A percentile compares a stretch with the other conserved stretches of the same genome.
These are phyloP conservation scores for Melozone crissalis DNA, from an alignment of 2,113 vertebrate genomes.

Conservation along the genomic window DNA sequence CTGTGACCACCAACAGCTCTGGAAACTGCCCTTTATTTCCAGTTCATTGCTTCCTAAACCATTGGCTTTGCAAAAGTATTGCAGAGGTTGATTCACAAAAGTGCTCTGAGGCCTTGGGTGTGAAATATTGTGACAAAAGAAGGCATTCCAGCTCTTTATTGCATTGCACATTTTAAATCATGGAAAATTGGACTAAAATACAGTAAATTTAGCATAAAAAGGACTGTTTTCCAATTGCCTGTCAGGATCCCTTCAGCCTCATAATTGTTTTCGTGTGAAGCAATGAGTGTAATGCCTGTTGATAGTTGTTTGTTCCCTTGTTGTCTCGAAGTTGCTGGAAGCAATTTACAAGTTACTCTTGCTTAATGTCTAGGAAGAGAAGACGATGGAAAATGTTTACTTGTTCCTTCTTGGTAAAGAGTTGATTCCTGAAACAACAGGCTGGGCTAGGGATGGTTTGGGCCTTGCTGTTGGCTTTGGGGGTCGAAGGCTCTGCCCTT, in stretches of 20 bases:
- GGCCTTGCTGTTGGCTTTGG: neutral
- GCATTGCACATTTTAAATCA: constrained; percentile 45
- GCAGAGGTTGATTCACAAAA: constrained; percentile 34
- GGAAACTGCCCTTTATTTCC: neutral
- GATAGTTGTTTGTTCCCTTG: constrained; percentile 61
- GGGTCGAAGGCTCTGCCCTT: neutral
- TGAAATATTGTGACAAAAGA: constrained; percentile 35
- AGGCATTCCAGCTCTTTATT: constrained; percentile 31
- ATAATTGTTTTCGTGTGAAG: constrained; percentile 50
- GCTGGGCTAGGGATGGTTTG: neutral
- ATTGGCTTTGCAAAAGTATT: neutral
- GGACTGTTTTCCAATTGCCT: constrained; percentile 37
- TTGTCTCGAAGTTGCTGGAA: constrained; percentile 53
- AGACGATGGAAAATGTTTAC: constrained; percentile 49
- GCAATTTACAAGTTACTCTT: constrained; percentile 65
- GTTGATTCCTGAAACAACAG: neutral
- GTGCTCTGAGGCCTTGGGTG: constrained; percentile 28
- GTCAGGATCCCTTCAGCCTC: constrained; percentile 36
- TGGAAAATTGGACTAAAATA: constrained; percentile 51
- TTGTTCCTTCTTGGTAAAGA: constrained; percentile 8
- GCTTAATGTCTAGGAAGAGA: constrained; percentile 47
- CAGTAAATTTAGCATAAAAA: constrained; percentile 44
- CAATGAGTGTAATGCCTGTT: constrained; percentile 32
- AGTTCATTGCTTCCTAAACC: neutral
- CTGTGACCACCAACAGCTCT: neutral